Conservation (phyloP, 2,113 vertebrate genomes). For the Eleginops maclovinus region DNA sequence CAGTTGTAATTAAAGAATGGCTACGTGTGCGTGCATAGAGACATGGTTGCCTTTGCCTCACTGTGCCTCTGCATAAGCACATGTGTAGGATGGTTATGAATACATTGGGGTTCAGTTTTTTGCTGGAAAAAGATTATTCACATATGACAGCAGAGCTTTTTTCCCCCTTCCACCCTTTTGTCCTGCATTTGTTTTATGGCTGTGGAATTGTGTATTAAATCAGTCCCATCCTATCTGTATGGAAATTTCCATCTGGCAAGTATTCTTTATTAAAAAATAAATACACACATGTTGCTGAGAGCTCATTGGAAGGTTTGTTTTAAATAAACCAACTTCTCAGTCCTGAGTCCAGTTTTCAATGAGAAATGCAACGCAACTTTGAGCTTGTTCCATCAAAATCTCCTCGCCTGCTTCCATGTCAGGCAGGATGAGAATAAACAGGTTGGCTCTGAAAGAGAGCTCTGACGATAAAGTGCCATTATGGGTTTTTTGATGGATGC, state of each 20-base stretch:
- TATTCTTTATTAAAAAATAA: conserved; percentile 68
- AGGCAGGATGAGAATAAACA: conserved; percentile 66
- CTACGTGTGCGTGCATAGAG: conserved; percentile 1
- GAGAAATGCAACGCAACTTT: conserved; percentile 45
- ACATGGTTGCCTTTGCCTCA: conserved; percentile 31
- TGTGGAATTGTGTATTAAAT: conserved; percentile 64
- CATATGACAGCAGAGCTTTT: conserved; percentile 54
- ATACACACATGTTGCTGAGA: conserved; percentile 49
- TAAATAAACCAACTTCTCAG: conserved; percentile 50
- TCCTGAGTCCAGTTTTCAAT: conserved; percentile 28
- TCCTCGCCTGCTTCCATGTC: conserved; percentile 45
- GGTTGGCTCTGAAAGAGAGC: conserved; percentile 42
- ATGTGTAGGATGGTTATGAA: conserved; percentile 51
- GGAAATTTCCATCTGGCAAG: conserved; percentile 76
- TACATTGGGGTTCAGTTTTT: conserved; percentile 60
- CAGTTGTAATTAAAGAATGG: conserved; percentile 70
- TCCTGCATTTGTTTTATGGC: conserved; percentile 54
- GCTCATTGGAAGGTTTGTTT: conserved; percentile 54
- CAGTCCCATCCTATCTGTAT: conserved; percentile 70
- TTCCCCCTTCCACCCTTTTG: conserved; percentile 18
- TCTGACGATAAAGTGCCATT: conserved; percentile 55
- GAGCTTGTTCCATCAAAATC: conserved; percentile 49
- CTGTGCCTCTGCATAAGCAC: conserved; percentile 38
- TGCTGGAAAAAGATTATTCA: conserved; percentile 63
- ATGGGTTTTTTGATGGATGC: conserved; percentile 65